phyloP scores from a whole-genome alignment of 2,888 invertebrate genomes.

The Prosapia bicincta region DNA sequence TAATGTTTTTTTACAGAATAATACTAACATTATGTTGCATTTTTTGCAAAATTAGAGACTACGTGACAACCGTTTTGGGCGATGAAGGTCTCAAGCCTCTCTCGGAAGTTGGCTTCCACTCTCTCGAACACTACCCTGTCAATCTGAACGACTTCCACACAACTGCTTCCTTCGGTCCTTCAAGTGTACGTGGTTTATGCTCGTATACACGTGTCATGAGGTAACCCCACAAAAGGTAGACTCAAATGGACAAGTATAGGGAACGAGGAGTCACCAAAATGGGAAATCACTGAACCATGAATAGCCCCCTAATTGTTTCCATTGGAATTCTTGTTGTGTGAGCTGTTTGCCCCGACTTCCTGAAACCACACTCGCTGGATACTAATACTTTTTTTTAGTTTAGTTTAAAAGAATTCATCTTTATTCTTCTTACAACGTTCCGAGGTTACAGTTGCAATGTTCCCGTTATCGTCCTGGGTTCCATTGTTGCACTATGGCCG shows the following conservation, averaged over 20 bases:
- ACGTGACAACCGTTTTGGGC: no score
- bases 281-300: no score
- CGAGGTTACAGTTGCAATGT: background rate
- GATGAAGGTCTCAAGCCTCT: no score
- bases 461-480: conserved; percentile 4
- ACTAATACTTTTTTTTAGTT: no score
- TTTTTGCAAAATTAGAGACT: background rate
- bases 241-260: background rate
- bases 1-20: background rate
- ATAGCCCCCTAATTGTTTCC: background rate
- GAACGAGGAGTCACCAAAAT: conserved; percentile 1
- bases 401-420: background rate
- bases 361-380: background rate
- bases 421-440: background rate
- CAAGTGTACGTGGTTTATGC: background rate
- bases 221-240: background rate
- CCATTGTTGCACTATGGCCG: no score
- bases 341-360: background rate
- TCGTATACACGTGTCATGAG: no score
- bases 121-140: background rate
- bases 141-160: background rate
- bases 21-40: background rate
- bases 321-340: background rate
- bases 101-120: no score
- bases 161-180: background rate